phyloP scores from a whole-genome alignment of 2,888 invertebrate species.

The Elysia crispata region DNA sequence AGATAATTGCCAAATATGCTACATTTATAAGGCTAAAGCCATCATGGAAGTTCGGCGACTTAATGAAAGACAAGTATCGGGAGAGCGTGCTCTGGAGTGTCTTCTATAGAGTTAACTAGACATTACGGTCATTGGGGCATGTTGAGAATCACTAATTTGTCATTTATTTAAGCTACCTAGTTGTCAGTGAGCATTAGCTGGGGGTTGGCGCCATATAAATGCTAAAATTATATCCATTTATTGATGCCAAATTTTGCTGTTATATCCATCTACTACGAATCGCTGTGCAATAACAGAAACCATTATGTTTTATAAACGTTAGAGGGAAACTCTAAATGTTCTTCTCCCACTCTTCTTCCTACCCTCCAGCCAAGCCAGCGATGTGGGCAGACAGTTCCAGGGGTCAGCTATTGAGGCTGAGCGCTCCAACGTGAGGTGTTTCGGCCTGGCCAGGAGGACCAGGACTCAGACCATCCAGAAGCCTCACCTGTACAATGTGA shows the following conservation, averaged over 20 bases:
- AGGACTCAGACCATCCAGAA: constrained; percentile 11
- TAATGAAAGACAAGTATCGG: too few species aligned
- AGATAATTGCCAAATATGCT: too few species aligned
- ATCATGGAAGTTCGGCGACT: too few species aligned
- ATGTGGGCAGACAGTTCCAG: background rate
- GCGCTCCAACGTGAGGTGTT: background rate
- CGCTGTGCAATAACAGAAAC: background rate
- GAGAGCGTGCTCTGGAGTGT: too few species aligned
- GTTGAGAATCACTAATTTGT: too few species aligned
- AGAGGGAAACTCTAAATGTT: background rate
- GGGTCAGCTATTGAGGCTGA: background rate
- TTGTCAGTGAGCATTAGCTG: too few species aligned
- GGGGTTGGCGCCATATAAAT: too few species aligned
- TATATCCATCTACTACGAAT: background rate
- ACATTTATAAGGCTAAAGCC: too few species aligned
- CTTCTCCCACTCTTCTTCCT: background rate
- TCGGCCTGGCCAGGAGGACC: constrained; percentile 35
- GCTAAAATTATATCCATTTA: too few species aligned
- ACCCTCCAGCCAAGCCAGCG: background rate
- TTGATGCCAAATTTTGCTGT: background rate
- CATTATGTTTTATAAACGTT: background rate
- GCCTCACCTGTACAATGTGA: constrained; percentile 34
- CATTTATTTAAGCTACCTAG: too few species aligned
- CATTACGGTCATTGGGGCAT: too few species aligned
- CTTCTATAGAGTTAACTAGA: too few species aligned